Conservation (phyloP, 2,888 invertebrate species). For the Hydroisotoma schaefferi region DNA sequence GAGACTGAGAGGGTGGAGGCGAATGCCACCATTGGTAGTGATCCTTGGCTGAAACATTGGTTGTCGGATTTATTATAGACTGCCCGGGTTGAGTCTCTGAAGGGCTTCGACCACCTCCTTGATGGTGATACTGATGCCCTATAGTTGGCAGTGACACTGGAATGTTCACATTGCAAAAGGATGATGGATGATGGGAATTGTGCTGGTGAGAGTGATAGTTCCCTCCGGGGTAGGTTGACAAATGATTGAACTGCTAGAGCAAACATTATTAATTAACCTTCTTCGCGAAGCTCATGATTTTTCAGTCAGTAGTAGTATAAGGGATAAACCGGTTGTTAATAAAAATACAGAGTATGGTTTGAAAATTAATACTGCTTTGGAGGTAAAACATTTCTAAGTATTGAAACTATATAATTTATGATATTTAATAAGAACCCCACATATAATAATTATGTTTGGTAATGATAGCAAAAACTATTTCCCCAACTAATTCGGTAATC, state of each 20-base stretch:
- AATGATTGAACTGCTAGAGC: slow-evolving; percentile 23
- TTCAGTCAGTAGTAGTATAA: no score
- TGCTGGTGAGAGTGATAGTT: slow-evolving; percentile 27
- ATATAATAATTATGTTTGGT: no score
- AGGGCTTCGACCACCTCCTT: slow-evolving; percentile 9
- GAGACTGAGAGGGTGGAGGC: slow-evolving; percentile 33
- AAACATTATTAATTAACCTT: not conserved
- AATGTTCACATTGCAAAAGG: slow-evolving; percentile 40
- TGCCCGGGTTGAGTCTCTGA: not conserved
- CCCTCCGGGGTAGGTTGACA: slow-evolving; percentile 24
- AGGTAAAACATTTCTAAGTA: no score
- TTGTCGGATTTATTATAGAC: no score
- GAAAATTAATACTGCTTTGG: no score
- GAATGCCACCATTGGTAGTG: slow-evolving; percentile 47
- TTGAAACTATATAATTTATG: no score
- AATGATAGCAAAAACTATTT: no score
- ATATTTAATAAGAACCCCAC: no score
- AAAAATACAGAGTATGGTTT: no score
- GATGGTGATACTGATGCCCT: slow-evolving; percentile 28
- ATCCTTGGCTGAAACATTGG: slow-evolving; percentile 33
- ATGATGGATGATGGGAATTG: slow-evolving; percentile 33
- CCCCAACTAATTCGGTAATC: no score
- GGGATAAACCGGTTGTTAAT: no score
- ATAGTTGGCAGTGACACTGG: slow-evolving; percentile 27
- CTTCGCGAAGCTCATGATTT: no score